Evolutionary conservation across 2,797 vertebrate genomes (phyloP), one percentile per base, ranked within the genome.

Genomic region (Mastacembelus armatus): DNA sequence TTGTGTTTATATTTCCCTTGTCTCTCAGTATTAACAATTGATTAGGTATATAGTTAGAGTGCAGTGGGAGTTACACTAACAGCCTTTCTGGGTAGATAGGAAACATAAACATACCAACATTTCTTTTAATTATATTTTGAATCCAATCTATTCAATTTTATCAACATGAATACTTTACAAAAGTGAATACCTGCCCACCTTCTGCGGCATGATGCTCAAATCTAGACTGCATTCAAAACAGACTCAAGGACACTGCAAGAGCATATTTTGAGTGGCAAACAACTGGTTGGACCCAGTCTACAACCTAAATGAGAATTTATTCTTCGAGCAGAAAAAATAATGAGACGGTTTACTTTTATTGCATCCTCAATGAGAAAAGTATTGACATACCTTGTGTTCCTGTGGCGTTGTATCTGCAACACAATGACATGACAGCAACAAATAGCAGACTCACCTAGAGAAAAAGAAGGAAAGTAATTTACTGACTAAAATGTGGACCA

Each of bases 221-320:
- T 56, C 68, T 9, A n/a, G 7, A 0, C 30, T 18, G 59, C 62
- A 61, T 78, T 68, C 60, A 22, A 70, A 87, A 35, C 32, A 26
- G 54, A 57, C 52, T 54, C 1, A 9, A 60, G 75, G 61, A 44
- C 62, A 79, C 42, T 74, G 84, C 71, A 35, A 49, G 52, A 36
- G 66, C 72, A 72, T 27, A 57, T 61, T 61, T 65, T 51, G 75
- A 71, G 48, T 12, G 42, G 55, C 67, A 74, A 81, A 85, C 83
- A 69, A 69, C 50, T 30, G 57, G 39, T 45, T 47, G 63, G 73
- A 79, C 76, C 65, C 76, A 11, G 42, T 75, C 76, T 74, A 68
- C 79, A 18, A 84, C 89, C 82, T 88, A 74, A 88, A 90, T 76
- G 78, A 85, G 81, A 82, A 77, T 83, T 83, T 91, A 84, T 66